Percentiles rank a stretch among this genome's conserved stretches.
phyloP scores from a whole-genome alignment of 2,888 invertebrate species.

The Magallana nippona region DNA sequence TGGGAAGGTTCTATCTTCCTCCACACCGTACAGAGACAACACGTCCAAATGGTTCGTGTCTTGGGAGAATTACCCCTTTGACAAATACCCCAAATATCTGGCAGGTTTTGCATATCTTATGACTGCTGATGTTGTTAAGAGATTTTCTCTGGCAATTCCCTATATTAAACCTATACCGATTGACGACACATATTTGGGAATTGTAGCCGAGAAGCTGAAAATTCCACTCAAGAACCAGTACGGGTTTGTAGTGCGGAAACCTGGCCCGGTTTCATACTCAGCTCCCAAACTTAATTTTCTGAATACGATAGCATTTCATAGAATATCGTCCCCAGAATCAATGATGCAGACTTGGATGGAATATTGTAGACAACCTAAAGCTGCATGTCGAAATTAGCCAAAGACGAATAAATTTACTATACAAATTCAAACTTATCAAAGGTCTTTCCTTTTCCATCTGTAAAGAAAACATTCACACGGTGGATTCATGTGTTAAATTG shows the following conservation, averaged over 20 bases:
- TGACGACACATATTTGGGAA: slow-evolving; percentile 48
- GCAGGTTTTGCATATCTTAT: slow-evolving; percentile 48
- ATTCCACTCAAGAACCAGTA: slow-evolving; percentile 26
- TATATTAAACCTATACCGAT: slow-evolving; percentile 45
- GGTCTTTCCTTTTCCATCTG: too few species aligned
- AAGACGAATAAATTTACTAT: too few species aligned
- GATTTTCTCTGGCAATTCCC: slow-evolving; percentile 45
- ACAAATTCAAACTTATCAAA: too few species aligned
- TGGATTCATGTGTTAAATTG: too few species aligned
- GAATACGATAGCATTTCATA: slow-evolving; percentile 1
- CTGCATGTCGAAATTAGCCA: neutral
- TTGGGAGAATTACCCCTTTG: slow-evolving; percentile 47
- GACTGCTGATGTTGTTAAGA: slow-evolving; percentile 31
- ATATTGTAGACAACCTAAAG: slow-evolving; percentile 15
- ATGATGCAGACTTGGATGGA: slow-evolving; percentile 1
- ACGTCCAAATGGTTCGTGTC: slow-evolving; percentile 48
- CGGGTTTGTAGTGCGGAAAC: neutral
- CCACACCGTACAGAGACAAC: slow-evolving; percentile 43
- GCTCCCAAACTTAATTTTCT: neutral
- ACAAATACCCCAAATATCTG: slow-evolving; percentile 47
- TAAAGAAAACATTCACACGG: too few species aligned
- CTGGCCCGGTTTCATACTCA: neutral
- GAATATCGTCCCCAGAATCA: slow-evolving; percentile 9
- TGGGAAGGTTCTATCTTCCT: slow-evolving; percentile 15
- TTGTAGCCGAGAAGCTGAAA: slow-evolving; percentile 45